Evolutionary conservation across 2,797 vertebrate species (phyloP), one percentile per base, ranked within the genome.

Genomic region (Linurgus olivaceus): DNA sequence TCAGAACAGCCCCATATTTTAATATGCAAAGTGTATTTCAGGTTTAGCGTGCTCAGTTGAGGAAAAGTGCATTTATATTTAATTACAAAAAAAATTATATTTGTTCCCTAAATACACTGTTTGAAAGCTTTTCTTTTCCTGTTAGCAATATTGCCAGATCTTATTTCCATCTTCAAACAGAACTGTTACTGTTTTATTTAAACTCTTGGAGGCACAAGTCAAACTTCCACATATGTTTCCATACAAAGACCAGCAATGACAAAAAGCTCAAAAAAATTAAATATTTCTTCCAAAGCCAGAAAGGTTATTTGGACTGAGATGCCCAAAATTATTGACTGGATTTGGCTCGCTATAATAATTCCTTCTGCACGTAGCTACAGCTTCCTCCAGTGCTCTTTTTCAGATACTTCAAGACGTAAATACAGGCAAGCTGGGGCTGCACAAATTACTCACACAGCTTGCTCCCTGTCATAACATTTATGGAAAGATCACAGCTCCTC

Each of bases 301-400:
- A 81, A 55, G 71, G 51, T 75, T 51, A 62, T 62, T 93, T 88
- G 79, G 83, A 94, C 29, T 19, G 58, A 84, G 40, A 59, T 92
- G 51, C 25, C 62, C 94, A 79, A 79, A 93, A 88, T 78, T 75
- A 95, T 44, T 58, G 58, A n/a, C 57, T 68, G 58, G 38, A 90
- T 84, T 90, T 94, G 77, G 54, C 74, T 78, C 37, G n/a, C n/a
- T 70, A 62, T 40, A 82, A 24, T 80, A 86, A 92, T 67, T 91
- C 44, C 55, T 93, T 92, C 59, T 76, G 63, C 77, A 82, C 4
- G 17, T 70, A 92, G 55, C 77, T 84, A 58, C n/a, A 55, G 67
- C 31, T 79, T 86, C 21, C 48, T 91, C 67, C 51, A 51, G 3
- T 33, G 31, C 11, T 68, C 44, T 86, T 93, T 87, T 86, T 78